A percentile compares a stretch with the other conserved stretches of the same genome.
Conservation (phyloP, 2,888 invertebrate genomes). For the Caradrina kadenii region DNA sequence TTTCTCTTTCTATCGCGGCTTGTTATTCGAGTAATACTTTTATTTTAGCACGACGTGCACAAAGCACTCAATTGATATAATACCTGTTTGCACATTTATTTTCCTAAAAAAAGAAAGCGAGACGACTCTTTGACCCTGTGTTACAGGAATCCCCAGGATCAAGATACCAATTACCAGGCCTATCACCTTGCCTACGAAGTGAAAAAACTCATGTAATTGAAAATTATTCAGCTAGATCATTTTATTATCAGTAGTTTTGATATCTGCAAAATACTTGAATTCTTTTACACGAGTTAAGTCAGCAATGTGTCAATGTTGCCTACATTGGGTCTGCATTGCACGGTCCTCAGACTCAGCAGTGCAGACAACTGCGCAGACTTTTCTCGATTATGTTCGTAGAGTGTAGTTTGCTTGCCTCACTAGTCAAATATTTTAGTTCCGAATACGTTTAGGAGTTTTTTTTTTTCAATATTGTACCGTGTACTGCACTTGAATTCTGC, state of each 20-base stretch:
- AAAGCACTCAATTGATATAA: slow-evolving; percentile 56
- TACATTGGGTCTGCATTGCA: slow-evolving; percentile 52
- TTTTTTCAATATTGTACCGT: slow-evolving; percentile 52
- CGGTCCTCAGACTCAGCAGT: slow-evolving; percentile 34
- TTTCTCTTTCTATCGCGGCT: slow-evolving; percentile 75
- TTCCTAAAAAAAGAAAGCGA: slow-evolving; percentile 73
- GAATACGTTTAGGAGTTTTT: slow-evolving; percentile 52
- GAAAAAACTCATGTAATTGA: slow-evolving; percentile 99
- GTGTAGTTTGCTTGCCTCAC: slow-evolving; percentile 77
- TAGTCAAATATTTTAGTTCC: slow-evolving; percentile 62
- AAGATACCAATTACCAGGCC: slow-evolving; percentile 98
- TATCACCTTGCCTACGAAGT: slow-evolving; percentile 99
- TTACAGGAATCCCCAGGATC: slow-evolving; percentile 96
- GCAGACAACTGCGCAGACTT: slow-evolving; percentile 67
- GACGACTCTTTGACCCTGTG: slow-evolving; percentile 92
- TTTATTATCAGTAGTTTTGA: slow-evolving; percentile 77
- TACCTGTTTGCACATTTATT: slow-evolving; percentile 61
- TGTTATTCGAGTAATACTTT: slow-evolving; percentile 67
- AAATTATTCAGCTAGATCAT: slow-evolving; percentile 85
- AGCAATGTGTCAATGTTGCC: slow-evolving; percentile 61
- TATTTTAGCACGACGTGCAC: slow-evolving; percentile 66
- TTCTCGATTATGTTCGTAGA: slow-evolving; percentile 69
- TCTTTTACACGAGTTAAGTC: slow-evolving; percentile 71
- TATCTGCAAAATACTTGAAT: slow-evolving; percentile 68
- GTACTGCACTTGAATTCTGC: slow-evolving; percentile 69